These are phyloP conservation scores for Diachrysia chrysitis DNA, from an alignment of 2,888 invertebrate species.

Conservation along the genomic window DNA sequence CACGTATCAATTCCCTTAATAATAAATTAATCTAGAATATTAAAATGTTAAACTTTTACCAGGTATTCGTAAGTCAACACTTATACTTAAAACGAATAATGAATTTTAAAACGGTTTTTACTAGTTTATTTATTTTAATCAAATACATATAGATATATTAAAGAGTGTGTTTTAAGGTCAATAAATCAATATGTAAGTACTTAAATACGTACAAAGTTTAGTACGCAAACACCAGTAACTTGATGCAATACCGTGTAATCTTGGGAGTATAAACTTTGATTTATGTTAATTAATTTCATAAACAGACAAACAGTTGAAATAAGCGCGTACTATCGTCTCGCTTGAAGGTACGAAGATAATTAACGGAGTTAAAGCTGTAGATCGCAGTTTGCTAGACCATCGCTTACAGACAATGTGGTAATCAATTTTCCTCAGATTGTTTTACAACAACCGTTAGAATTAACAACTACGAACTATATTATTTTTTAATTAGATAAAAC, in stretches of 20 bases:
- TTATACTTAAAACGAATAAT: not conserved
- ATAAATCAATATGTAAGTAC: constrained; percentile 31
- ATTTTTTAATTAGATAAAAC: not conserved
- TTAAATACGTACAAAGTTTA: constrained; percentile 15
- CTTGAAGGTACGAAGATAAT: constrained; percentile 60
- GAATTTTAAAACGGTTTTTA: not conserved
- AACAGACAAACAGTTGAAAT: constrained; percentile 59
- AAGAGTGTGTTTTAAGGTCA: not conserved
- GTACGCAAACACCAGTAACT: constrained; percentile 18
- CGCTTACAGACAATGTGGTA: constrained; percentile 36
- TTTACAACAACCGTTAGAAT: constrained; percentile 40
- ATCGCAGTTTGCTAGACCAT: constrained; percentile 48
- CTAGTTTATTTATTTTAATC: not conserved
- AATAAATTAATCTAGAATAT: not conserved
- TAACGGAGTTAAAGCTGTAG: constrained; percentile 50
- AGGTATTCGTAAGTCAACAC: not conserved
- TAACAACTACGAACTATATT: constrained; percentile 13
- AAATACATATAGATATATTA: not conserved
- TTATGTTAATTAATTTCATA: constrained; percentile 62
- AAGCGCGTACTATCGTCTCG: constrained; percentile 52
- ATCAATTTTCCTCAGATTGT: constrained; percentile 51
- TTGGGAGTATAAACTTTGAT: constrained; percentile 56
- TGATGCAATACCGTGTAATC: constrained; percentile 30
- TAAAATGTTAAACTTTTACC: not conserved
- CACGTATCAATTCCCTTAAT: constrained; percentile 14